Evolutionary conservation across 2,888 invertebrate species (phyloP), one percentile per base, ranked within the genome.

Genomic region (Anoplius nigerrimus): DNA sequence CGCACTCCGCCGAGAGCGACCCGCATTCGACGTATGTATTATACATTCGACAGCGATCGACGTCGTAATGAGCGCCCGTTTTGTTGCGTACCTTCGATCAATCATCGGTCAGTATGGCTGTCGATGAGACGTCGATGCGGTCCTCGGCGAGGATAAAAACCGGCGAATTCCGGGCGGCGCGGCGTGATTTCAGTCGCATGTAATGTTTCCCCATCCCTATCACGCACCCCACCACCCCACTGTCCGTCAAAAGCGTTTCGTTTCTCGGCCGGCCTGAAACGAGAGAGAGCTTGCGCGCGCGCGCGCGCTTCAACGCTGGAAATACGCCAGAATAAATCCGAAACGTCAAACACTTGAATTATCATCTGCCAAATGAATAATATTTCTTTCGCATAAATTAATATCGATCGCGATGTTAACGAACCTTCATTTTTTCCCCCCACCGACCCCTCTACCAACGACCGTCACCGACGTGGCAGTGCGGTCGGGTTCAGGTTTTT

Each of bases 111-210:
- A 73, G 67, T 18, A 54, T 71, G 72, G 71, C 72, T 69, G 65
- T 54, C 65, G 68, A 72, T 69, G 73, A 73, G 73, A 76, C 69
- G 76, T 76, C 76, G 76, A 70, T 72, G 76, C 74, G 74, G 72
- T 74, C 66, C 70, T 68, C 76, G 63, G 74, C 72, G 69, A n/a
- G 72, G 68, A 76, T 76, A 76, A 76, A 76, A 76, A 72, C 67
- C 74, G 53, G 34, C 65, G 62, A 51, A 59, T 52, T 43, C 53
- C 69, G 73, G n/a, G 62, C 71, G 62, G 69, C 72, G 69, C 69
- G 72, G 69, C 69, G 72, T 69, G 34, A 74, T 72, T 72, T 76
- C 72, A 69, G 74, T 67, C 62, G 76, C 62, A 57, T 74, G 62
- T 58, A 74, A 69, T 67, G 76, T 77, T 77, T 76, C 66, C 70